These are phyloP conservation scores for Calypte anna DNA, from an alignment of 2,113 vertebrate species.

Conservation along the genomic window DNA sequence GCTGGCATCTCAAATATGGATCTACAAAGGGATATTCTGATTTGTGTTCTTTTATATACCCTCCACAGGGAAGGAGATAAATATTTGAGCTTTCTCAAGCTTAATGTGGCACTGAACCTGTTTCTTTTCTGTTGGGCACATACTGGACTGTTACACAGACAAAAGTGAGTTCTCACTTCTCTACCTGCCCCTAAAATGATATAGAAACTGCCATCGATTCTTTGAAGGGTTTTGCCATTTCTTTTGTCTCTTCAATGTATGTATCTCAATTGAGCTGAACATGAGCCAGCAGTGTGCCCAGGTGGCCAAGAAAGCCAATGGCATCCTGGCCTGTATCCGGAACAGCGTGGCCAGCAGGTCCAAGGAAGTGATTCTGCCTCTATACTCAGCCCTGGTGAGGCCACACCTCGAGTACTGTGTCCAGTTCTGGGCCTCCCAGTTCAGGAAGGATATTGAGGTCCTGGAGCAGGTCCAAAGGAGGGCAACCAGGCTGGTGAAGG, in stretches of 20 bases:
- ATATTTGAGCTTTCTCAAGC: background rate
- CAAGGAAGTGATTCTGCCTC: too few species aligned
- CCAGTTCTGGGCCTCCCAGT: too few species aligned
- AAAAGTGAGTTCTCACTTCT: background rate
- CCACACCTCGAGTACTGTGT: too few species aligned
- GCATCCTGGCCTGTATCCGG: too few species aligned
- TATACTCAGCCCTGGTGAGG: too few species aligned
- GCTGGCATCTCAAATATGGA: background rate
- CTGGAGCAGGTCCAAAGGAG: too few species aligned
- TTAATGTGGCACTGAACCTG: background rate
- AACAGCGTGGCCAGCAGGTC: too few species aligned
- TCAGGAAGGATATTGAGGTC: too few species aligned
- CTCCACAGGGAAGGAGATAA: background rate
- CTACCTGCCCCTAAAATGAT: background rate
- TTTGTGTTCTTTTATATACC: background rate
- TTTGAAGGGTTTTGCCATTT: background rate
- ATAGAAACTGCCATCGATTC: background rate
- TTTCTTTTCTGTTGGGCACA: background rate
- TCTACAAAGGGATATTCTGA: background rate
- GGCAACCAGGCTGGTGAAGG: too few species aligned
- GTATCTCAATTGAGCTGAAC: background rate
- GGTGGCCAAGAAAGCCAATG: too few species aligned
- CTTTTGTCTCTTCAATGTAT: background rate
- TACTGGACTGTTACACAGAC: background rate
- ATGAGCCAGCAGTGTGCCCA: too few species aligned